Base-by-base conservation (phyloP, 2,888 invertebrate species). In the Nyleta sp. region DNA sequence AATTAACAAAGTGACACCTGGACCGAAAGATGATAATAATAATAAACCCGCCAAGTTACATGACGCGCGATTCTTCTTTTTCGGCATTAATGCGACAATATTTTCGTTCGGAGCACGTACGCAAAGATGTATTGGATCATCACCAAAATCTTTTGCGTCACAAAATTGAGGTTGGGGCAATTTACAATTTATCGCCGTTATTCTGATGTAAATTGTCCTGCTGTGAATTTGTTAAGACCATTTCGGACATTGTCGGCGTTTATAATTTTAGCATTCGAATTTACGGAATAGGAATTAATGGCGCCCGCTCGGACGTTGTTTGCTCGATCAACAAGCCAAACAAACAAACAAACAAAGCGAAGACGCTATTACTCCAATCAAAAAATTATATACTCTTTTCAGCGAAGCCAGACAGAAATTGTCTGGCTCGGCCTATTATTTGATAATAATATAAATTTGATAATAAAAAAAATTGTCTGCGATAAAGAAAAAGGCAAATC, bases 101-200 rank as follows among this genome's bases (percentile, higher is more conserved):
- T 28, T 18, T 42, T 11, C 33, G 15, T 59, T 20, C 8, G 31
- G 15, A 42, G 22, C 28, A 6, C n/a, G 20, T 7, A 18, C 44
- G 33, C 15, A 53, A 31, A 40, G n/a, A 6, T 18, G 28, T 17
- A 60, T 62, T 72, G 71, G 62, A 62, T 52, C 62, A 20, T 46
- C 46, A 55, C 71, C 71, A 62, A 62, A 72, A 72, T 48, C 24
- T 53, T 72, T 28, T 62, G 42, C 71, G 55, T 62, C 71, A 72
- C 15, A 24, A 55, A 67, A 40, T 20, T 33, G 44, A 60, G 44
- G 15, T 10, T 59, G 46, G 44, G 13, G 35, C 24, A 18, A 53
- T 52, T 52, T 17, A 62, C 24, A 40, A 71, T 71, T 60, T 53
- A 71, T 60, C 28, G 35, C 35, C 15, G 35, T 52, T 62, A 62